Base-by-base conservation (phyloP, 2,113 vertebrate genomes). In the Alosa alosa region DNA sequence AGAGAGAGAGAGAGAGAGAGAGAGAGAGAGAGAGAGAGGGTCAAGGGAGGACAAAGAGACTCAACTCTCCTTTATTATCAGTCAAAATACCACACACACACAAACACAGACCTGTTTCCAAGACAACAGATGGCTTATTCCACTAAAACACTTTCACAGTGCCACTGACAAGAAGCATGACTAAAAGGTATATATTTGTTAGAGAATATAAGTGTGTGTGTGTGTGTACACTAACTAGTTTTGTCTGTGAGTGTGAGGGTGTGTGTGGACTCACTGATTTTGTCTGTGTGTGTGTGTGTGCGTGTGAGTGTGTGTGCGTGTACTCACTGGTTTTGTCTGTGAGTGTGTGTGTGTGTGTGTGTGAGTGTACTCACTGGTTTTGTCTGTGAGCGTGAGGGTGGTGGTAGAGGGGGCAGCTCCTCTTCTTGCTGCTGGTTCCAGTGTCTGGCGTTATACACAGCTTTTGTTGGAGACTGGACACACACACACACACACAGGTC, bases 361-460 rank as follows among this genome's bases (percentile, higher is more conserved):
- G 82, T 55, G 82, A 36, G 47, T 52, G 22, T 22, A 60, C 55
- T 60, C 55, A 60, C 55, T 60, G 55, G 31, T 81, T 4, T 18
- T 6, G 25, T 41, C 17, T 4, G 20, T 11, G 36, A 72, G 25
- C 22, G 96, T 64, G 95, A 90, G 85, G 92, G 91, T 47, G 95
- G 95, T 18, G 95, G 84, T 25, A 68, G 22, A 0, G 95, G 94
- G 20, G 96, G 96, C 1, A 97, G 90, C 89, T 97, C 97, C 93
- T 99, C 98, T 68, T 95, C 86, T 90, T 97, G 92, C 4, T 97
- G 96, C 46, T 97, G 96, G 90, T 97, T 97, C 98, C 98, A 99
- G 95, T 99, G 98, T 91, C 98, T 95, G 91, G 98, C 98, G 91
- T 99, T 99, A 93, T 99, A 99, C 84, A 99, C 98, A 45, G 98